Base-by-base conservation (phyloP, 2,113 vertebrate species). In the Oncorhynchus gorbuscha region DNA sequence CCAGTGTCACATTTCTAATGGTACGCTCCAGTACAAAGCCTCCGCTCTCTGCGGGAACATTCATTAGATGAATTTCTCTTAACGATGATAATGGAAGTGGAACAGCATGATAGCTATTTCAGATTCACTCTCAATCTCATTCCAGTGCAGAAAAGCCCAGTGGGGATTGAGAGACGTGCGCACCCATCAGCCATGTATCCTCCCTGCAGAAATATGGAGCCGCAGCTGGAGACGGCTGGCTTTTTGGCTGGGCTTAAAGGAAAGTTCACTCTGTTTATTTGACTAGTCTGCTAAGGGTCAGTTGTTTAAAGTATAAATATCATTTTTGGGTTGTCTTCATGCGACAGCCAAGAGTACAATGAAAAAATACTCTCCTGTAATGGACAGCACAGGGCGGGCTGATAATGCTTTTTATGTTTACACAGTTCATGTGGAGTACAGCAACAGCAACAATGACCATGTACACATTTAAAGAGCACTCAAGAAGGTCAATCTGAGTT, bases 1-100 rank as follows among this genome's bases (percentile, higher is more conserved):
- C 69, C 85, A 86, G 84, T 84, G 83, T 85, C 84, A 81, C 65
- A 73, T 83, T 72, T 71, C 69, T 76, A 85, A 86, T 79, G 16
- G 20, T 76, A 62, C 55, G 69, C 84, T 83, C 79, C 72, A 81
- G 77, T 83, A 76, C 64, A 59, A 76, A 76, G 75, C 83, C 39
- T 45, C 3, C 71, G 49, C 69, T 84, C 79, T 82, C 85, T 61
- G 80, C 62, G 55, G 88, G 84, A 87, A 87, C 84, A 75, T 89
- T 89, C 83, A 89, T 90, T 87, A 85, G 84, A 88, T 90, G 84
- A 78, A 87, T 91, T 90, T 89, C 68, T 85, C 81, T 84, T 67
- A 84, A 87, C 76, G 59, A 76, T 79, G 85, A 88, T 89, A 85
- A 90, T 89, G 85, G 81, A 84, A 84, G 82, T 75, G 78, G 76